Conservation (phyloP, 1,140 invertebrate genomes). For the Bactericera cockerelli region DNA sequence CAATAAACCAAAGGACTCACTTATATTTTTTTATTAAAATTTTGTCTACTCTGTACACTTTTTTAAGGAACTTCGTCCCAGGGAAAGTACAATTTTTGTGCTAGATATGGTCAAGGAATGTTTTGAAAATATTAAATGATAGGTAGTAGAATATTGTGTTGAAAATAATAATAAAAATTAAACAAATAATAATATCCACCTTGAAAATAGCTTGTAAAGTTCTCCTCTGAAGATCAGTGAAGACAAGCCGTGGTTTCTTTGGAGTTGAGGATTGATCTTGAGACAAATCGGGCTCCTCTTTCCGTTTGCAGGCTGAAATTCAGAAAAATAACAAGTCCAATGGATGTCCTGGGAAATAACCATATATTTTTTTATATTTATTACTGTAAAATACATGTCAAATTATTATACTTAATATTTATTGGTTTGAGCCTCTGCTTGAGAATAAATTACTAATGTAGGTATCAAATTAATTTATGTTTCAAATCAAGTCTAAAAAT, state of each 20-base stretch:
- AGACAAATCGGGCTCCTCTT: slow-evolving; percentile 69
- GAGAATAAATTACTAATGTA: neutral
- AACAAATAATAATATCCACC: too few species aligned
- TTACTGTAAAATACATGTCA: neutral
- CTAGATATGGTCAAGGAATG: too few species aligned
- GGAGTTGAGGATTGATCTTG: slow-evolving; percentile 70
- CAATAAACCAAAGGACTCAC: too few species aligned
- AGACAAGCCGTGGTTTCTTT: slow-evolving; percentile 99
- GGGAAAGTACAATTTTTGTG: too few species aligned
- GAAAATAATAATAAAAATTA: too few species aligned
- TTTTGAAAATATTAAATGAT: too few species aligned
- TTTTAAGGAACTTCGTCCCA: too few species aligned
- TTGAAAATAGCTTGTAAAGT: slow-evolving; percentile 99
- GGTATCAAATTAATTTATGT: neutral
- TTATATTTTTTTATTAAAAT: too few species aligned
- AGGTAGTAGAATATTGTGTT: too few species aligned
- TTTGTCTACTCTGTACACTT: too few species aligned
- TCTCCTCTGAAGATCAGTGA: slow-evolving; percentile 98
- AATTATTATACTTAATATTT: neutral
- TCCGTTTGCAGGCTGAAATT: slow-evolving; percentile 88
- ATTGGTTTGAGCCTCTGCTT: neutral
- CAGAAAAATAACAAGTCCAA: neutral
- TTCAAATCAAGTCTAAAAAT: neutral
- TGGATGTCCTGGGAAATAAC: too few species aligned
- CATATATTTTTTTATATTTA: slow-evolving; percentile 5